Base-by-base conservation (phyloP, 2,797 vertebrate species). In the Zalophus californianus region DNA sequence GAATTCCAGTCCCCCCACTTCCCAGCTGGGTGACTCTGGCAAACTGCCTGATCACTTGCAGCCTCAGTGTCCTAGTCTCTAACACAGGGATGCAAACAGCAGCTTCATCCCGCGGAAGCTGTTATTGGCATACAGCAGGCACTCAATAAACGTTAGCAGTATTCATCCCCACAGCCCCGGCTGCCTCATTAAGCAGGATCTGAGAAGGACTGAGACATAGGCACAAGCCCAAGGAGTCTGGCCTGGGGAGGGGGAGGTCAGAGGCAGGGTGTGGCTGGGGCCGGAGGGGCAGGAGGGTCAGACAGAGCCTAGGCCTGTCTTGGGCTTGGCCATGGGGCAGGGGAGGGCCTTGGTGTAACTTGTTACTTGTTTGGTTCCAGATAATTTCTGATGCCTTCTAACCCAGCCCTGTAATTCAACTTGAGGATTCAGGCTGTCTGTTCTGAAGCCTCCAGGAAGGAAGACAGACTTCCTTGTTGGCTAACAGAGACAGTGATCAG, bases 351-450 rank as follows among this genome's bases (percentile, higher is more conserved):
- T 35, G 27, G 58, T 18, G 8, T 12, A 27, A 23, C 4, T 41
- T 6, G 3, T 66, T 54, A 16, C 27, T 48, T 21, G 2, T 38
- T 91, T 70, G n/a, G 54, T 73, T 90, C 38, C 32, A 25, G 56
- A 16, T 78, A 21, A 60, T 58, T 95, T 86, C 78, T 66, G 32
- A 86, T 84, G 50, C 20, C 54, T 96, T 95, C 68, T 83, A 73
- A 78, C 20, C 23, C 16, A 60, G 58, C 5, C 32, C 23, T 70
- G 4, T 82, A 32, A 72, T 77, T 95, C 54, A 48, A 8, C 13
- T 32, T 62, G 68, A 86, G 62, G n/a, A 75, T 66, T 91, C 54
- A 78, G 68, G 25, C 54, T 16, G 9, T 87, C 44, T 89, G 52
- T 77, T 85, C 29, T 27, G 48, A 60, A 88, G 72, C 15, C 52